Base-by-base conservation (phyloP, 2,113 vertebrate genomes). In the Regulus satrapa region DNA sequence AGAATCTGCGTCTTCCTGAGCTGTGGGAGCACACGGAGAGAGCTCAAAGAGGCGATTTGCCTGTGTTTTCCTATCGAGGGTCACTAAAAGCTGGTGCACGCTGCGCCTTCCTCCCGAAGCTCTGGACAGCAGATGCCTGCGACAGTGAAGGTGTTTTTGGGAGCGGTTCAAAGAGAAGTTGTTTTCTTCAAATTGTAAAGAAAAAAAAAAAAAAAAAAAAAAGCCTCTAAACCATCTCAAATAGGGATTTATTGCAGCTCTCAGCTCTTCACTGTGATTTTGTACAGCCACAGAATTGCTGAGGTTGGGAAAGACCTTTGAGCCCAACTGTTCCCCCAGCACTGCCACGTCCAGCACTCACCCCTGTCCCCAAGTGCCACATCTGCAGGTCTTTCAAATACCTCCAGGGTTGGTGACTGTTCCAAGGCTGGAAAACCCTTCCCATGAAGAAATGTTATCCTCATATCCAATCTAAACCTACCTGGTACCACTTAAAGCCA, bases 81-180 rank as follows among this genome's bases (percentile, higher is more conserved):
- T 80, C 46, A 8, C 69, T 59, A 14, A 56, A 52, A 38, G 4
- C 38, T 20, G 48, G 40, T 34, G 48, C 38, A 14, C 2, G 41
- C 32, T 46, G 66, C 0, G 0, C 69, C 51, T 55, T 18, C 4
- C 38, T 40, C 51, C 16, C 2, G 0, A 4, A 23, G 26, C 2
- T 3, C 16, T 8, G 38, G 29, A 7, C 7, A 45, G 12, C 41
- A 18, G 48, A 6, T 0, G 5, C 2, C 21, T 19, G 55, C 48
- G 25, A 6, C 7, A 64, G 24, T 1, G 26, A 26, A 10, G 48
- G n/a, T 18, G 17, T 0, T 69, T 93, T 79, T 71, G 85, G 62
- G 74, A 52, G 14, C 0, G 5, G 24, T 43, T 87, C 45, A 58
- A 38, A 69, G 51, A 26, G 34, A 66, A 40, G 19, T 4, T 73